These are phyloP conservation scores for Champsocephalus gunnari DNA, from an alignment of 2,797 vertebrate species.

Conservation along the genomic window DNA sequence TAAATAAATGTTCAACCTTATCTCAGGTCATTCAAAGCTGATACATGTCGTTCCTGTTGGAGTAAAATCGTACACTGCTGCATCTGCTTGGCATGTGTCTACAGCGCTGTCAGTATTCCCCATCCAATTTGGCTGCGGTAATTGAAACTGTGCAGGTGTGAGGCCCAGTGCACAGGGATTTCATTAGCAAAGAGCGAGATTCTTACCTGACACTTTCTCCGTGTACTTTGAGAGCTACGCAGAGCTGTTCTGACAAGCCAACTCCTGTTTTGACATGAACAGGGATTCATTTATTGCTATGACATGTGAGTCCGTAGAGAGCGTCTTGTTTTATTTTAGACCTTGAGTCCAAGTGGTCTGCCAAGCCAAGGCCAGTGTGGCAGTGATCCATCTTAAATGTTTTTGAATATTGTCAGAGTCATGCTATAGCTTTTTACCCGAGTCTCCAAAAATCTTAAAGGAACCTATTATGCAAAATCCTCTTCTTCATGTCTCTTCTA, in stretches of 20 bases:
- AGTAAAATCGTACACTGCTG: constrained; percentile 20
- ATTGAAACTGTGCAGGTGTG: constrained; percentile 76
- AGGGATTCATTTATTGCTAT: constrained; percentile 57
- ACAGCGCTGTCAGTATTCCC: constrained; percentile 61
- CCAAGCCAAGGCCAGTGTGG: constrained; percentile 11
- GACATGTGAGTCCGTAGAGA: constrained; percentile 44
- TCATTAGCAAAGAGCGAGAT: constrained; percentile 74
- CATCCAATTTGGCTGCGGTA: constrained; percentile 58
- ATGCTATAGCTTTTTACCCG: too few species aligned
- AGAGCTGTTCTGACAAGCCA: constrained; percentile 27
- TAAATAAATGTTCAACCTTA: constrained; percentile 33
- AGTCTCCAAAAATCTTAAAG: background rate
- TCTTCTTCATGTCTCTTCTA: too few species aligned
- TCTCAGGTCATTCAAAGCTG: constrained; percentile 22
- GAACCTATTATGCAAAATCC: too few species aligned
- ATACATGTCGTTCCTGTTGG: constrained; percentile 14
- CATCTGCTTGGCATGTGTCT: constrained; percentile 52
- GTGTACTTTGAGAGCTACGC: constrained; percentile 16
- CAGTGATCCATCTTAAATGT: constrained; percentile 37
- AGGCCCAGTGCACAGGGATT: constrained; percentile 69
- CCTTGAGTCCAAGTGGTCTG: constrained; percentile 22
- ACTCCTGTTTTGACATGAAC: constrained; percentile 58
- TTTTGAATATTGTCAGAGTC: background rate
- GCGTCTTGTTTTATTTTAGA: constrained; percentile 26
- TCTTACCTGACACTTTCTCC: constrained; percentile 74